Evolutionary conservation across 1,140 invertebrate species (phyloP), one percentile per base, ranked within the genome.

Genomic region (Cotesia glomerata): DNA sequence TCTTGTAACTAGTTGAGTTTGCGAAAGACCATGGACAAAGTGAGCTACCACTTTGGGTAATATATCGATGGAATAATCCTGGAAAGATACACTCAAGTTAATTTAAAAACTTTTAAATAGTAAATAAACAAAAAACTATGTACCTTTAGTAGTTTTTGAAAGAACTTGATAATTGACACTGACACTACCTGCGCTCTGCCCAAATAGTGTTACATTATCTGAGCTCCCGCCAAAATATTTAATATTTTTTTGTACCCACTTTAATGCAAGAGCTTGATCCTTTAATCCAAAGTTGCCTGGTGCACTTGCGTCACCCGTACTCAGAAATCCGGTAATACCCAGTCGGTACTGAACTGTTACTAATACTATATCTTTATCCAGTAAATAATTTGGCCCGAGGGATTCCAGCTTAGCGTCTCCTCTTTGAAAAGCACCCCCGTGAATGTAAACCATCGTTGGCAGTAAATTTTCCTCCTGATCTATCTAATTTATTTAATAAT

Each of bases 41-140:
- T 11, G 90, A 90, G n/a, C 90, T 90, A n/a, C 91, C 91, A 74
- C 89, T 90, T 82, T 90, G 87, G 26, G 90, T 76, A 34, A 92
- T 88, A 0, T 88, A 89, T 64, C 88, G 85, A 52, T 90, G 82
- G 77, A 92, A 91, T 54, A 91, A 80, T 69, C 85, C 88, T 89
- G 77, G 66, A 66, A 52, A 52, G 11, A 26, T 36, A 18, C n/a
- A 14, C 45, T 59, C 32, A 62, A 54, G 26, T n/a, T 8, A 62
- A 66, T 7, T 32, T n/a, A 14, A 26, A 32, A 16, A 3, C 5
- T 52, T 18, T 11, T 35, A 45, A 65, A 71, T 4, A 35, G 56
- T 52, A 14, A 3, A 11, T n/a, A 45, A 51, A 51, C 4, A 54
- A 35, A 52, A 56, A 32, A 58, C 45, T 52, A 39, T 62, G 9